These are phyloP conservation scores for Euborellia annulipes DNA, from an alignment of 1,140 invertebrate species.

Conservation along the genomic window DNA sequence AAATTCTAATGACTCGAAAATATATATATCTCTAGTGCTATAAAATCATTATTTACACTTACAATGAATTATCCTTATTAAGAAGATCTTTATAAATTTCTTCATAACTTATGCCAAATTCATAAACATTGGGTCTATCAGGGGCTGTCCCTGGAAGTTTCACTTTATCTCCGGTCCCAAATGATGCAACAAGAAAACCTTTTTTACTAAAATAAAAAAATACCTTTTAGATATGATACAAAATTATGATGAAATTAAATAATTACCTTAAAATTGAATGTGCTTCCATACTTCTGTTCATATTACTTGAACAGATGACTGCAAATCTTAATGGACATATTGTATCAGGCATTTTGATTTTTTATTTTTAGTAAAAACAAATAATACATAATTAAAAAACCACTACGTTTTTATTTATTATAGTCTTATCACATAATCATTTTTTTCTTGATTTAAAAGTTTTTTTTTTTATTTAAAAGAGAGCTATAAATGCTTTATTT, in stretches of 20 bases:
- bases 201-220: constrained; percentile 58
- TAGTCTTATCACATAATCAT: no score
- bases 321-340: constrained; percentile 50
- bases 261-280: constrained; percentile 76
- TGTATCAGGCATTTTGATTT: no score
- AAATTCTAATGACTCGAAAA: no score
- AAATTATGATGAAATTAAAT: constrained; percentile 3
- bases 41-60: constrained; percentile 33
- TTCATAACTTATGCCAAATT: constrained; percentile 93
- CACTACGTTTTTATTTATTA: no score
- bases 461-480: no score
- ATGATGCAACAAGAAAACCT: constrained; percentile 90
- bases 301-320: constrained; percentile 96
- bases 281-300: constrained; percentile 99
- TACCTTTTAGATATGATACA: not conserved
- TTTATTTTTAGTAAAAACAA: no score
- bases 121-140: constrained; percentile 95
- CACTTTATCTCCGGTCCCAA: constrained; percentile 94
- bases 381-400: no score
- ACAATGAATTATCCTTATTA: constrained; percentile 75
- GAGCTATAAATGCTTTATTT: no score
- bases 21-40: no score
- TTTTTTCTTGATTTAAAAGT: no score
- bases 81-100: constrained; percentile 93
- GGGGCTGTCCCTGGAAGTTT: constrained; percentile 90